phyloP scores from a whole-genome alignment of 1,140 invertebrate genomes.

The Philopotamus ludificatus region DNA sequence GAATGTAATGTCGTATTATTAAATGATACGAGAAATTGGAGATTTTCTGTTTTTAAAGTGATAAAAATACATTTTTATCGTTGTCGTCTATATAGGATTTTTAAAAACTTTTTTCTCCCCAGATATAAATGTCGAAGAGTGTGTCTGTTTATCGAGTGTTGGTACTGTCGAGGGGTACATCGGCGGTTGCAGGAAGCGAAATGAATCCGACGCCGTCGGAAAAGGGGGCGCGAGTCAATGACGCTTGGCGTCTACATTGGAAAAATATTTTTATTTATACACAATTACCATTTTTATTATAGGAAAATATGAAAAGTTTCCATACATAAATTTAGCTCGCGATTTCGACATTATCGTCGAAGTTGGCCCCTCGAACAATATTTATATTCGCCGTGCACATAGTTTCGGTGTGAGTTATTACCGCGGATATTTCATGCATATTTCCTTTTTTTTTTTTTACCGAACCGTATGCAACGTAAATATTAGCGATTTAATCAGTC shows the following conservation, averaged over 20 bases:
- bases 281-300: slow-evolving; percentile 31
- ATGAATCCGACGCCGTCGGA: not conserved
- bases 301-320: slow-evolving; percentile 14
- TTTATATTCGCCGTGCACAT: not conserved
- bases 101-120: not conserved
- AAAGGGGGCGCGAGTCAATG: slow-evolving; percentile 20
- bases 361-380: not conserved
- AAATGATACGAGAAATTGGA: no score
- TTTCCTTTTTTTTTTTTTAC: no score
- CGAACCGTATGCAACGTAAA: no score
- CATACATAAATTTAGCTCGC: not conserved
- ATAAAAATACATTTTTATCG: not conserved
- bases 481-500: no score
- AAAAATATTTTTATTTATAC: slow-evolving; percentile 33
- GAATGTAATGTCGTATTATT: no score
- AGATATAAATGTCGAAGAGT: not conserved
- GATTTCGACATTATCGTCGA: not conserved
- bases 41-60: no score
- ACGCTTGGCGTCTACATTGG: slow-evolving; percentile 28
- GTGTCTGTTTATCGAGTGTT: slow-evolving; percentile 1
- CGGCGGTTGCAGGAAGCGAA: no score
- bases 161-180: not conserved
- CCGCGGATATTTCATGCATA: no score
- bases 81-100: not conserved
- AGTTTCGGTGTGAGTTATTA: not conserved